Percentiles rank a stretch among this genome's conserved stretches.
These are phyloP conservation scores for Anguilla marmorata DNA, from an alignment of 2,797 vertebrate genomes.

Conservation along the genomic window DNA sequence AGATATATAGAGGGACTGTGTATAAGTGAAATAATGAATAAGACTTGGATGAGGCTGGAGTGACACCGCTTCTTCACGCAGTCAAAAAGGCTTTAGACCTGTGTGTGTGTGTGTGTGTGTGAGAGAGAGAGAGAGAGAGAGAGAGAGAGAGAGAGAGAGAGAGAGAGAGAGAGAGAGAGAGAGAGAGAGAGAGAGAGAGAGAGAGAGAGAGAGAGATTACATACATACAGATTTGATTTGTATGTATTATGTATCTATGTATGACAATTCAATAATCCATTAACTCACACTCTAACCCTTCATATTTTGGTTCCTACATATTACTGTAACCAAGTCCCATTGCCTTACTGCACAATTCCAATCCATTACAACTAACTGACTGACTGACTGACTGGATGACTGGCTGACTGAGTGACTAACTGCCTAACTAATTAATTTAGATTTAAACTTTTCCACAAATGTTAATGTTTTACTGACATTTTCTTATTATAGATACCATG, in stretches of 20 bases:
- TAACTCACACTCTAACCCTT: background rate
- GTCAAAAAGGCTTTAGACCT: slow-evolving; percentile 40
- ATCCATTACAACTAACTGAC: too few species aligned
- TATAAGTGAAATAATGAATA: slow-evolving; percentile 46
- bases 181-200: slow-evolving; percentile 20
- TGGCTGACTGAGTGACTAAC: too few species aligned
- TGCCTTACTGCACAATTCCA: too few species aligned
- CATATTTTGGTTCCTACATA: background rate
- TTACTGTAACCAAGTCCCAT: too few species aligned
- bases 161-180: slow-evolving; percentile 3
- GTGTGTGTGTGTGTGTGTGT: too few species aligned
- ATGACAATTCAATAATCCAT: background rate
- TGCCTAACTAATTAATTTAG: background rate
- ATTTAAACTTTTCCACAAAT: background rate
- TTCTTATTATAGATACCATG: background rate
- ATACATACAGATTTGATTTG: background rate
- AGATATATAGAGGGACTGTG: slow-evolving; percentile 34
- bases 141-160: background rate
- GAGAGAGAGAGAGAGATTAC: background rate
- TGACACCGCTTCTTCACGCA: slow-evolving; percentile 26
- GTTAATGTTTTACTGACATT: background rate
- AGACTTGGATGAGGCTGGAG: slow-evolving; percentile 44
- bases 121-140: slow-evolving; percentile 23
- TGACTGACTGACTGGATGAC: too few species aligned
- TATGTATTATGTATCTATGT: background rate